Conservation (phyloP, 1,140 invertebrate species). For the Cylas formicarius region DNA sequence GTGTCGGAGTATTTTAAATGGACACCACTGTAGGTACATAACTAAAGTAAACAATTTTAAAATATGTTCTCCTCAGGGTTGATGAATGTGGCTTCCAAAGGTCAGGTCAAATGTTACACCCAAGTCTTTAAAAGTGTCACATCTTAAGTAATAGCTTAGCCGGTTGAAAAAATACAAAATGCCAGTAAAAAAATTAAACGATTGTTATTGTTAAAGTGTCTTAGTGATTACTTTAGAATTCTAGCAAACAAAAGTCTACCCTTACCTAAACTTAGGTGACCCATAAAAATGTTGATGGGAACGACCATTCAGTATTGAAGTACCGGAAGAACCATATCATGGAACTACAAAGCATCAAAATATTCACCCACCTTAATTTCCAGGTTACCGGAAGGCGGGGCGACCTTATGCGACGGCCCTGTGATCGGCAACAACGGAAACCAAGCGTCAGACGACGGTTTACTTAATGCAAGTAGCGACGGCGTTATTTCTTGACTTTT, state of each 20-base stretch:
- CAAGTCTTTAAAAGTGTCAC: no score
- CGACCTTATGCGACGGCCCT: conserved; percentile 47
- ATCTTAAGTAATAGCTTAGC: no score
- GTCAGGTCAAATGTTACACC: no score
- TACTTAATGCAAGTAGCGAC: conserved; percentile 49
- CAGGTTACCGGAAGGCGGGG: conserved; percentile 16
- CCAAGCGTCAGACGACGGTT: conserved; percentile 51
- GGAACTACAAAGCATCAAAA: background rate
- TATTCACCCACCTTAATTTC: conserved; percentile 24
- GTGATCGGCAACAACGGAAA: conserved; percentile 66
- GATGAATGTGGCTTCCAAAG: no score
- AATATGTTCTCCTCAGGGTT: no score
- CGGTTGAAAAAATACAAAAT: no score
- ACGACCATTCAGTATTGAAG: background rate
- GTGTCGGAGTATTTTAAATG: no score
- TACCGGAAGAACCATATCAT: background rate
- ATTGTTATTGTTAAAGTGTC: background rate
- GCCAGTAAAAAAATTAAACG: background rate
- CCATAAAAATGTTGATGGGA: background rate
- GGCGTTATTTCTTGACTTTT: conserved; percentile 50
- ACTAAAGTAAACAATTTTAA: no score
- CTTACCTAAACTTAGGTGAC: background rate
- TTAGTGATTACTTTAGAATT: background rate
- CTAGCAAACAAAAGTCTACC: no score
- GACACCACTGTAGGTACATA: no score